phyloP scores from a whole-genome alignment of 2,797 vertebrate species.

The Orientallactaga sibirica region DNA sequence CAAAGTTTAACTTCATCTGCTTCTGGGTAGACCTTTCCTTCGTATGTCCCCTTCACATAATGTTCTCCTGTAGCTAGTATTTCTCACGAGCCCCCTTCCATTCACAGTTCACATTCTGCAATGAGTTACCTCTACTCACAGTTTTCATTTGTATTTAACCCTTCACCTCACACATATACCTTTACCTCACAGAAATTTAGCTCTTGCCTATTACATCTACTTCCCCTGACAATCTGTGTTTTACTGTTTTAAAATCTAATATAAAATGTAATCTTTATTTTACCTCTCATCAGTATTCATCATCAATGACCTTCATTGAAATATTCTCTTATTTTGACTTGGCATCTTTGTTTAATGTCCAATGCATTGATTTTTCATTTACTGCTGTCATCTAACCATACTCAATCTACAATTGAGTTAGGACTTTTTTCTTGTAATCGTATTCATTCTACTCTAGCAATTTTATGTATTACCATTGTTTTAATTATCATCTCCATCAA shows the following conservation, averaged over 20 bases:
- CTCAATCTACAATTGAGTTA: not conserved
- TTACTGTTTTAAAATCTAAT: constrained; percentile 38
- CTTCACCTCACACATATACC: not conserved
- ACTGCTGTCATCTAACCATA: not conserved
- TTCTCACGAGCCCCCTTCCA: not conserved
- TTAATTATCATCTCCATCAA: constrained; percentile 13
- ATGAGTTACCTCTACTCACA: not conserved
- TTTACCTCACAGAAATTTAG: constrained; percentile 1
- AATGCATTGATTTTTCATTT: not conserved
- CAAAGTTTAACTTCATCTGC: no score
- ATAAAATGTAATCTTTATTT: not conserved
- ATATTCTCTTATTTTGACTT: not conserved
- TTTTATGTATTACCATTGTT: not conserved
- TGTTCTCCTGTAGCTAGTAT: not conserved
- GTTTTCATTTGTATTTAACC: no score
- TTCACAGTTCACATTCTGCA: not conserved
- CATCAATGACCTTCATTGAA: not conserved
- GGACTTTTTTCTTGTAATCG: not conserved
- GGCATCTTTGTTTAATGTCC: no score
- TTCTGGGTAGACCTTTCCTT: no score
- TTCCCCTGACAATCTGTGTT: not conserved
- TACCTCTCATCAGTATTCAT: not conserved
- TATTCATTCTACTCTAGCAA: not conserved
- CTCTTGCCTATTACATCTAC: not conserved
- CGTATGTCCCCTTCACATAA: not conserved